phyloP scores from a whole-genome alignment of 1,140 invertebrate genomes.

The Cydia strobilella region DNA sequence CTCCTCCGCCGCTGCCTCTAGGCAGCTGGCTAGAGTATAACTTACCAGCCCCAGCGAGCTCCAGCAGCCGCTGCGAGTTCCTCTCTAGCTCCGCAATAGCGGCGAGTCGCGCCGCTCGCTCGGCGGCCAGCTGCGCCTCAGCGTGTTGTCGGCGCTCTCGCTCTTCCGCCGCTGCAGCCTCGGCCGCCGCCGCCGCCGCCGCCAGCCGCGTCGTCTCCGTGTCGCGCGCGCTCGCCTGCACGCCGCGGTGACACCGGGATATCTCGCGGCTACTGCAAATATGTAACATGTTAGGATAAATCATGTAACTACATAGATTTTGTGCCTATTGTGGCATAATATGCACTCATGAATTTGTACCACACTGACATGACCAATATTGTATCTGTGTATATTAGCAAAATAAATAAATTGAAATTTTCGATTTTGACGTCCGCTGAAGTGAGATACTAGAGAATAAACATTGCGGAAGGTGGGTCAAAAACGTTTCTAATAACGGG shows the following conservation, averaged over 20 bases:
- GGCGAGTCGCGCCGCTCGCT: conserved; percentile 85
- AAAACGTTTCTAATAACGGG: no score
- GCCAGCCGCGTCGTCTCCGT: conserved; percentile 82
- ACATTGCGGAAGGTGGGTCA: no score
- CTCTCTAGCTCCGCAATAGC: conserved; percentile 86
- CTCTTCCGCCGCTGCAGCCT: conserved; percentile 60
- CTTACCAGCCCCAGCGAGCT: conserved; percentile 81
- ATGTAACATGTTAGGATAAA: not conserved
- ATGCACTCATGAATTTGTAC: no score
- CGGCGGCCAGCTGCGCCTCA: conserved; percentile 81
- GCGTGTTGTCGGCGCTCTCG: conserved; percentile 69
- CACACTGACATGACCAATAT: no score
- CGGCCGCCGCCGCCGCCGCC: conserved; percentile 78
- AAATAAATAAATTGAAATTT: no score
- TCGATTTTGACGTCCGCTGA: not conserved
- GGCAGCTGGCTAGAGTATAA: not conserved
- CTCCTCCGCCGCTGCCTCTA: no score
- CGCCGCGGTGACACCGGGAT: conserved; percentile 74
- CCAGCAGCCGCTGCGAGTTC: conserved; percentile 86
- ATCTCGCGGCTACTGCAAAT: conserved; percentile 58
- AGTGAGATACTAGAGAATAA: not conserved
- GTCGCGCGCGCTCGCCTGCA: conserved; percentile 85
- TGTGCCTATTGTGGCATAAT: no score
- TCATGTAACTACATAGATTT: not conserved
- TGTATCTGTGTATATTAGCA: no score